Evolutionary conservation across 2,888 invertebrate genomes (phyloP), one percentile per base, ranked within the genome.

Genomic region (Pharmacophagus antenor): DNA sequence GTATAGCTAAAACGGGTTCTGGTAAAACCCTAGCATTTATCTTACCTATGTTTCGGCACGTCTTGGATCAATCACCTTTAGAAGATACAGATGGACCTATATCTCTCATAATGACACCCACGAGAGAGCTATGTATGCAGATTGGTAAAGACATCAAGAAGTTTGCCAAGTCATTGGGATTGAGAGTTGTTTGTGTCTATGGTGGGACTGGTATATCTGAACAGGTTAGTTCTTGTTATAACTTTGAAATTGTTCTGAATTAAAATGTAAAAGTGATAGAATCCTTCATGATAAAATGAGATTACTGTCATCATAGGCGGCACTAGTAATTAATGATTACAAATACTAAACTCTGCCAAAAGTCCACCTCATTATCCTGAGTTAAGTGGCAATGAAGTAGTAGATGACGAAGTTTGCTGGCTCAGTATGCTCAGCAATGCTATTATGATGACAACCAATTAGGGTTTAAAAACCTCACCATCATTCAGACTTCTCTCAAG

Each of bases 11-110:
- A 89, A 99, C 99, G 0, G 99, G 99, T 48, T 98, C 98, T 76
- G 99, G 99, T 31, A 99, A 99, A 91, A 99, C 99, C 0, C 86
- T 99, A 54, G 99, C 99, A 0, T 99, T 99, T 84, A 94, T 99
- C 61, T 85, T 99, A 61, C 99, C 99, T 0, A 98, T 99, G 98
- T 97, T 99, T 85, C 90, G 93, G 6, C 99, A 99, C 75, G 97
- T 99, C 25, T 84, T 98, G 61, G 99, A 99, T 82, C 99, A 99
- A 80, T 94, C 96, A 0, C 93, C 95, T 0, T 79, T 99, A n/a
- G 98, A 98, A 70, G 98, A 99, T 75, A 97, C 97, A 0, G 99
- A 99, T 76, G 99, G 99, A 0, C 99, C 99, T 0, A 96, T 99
- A 59, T 95, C 98, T 0, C 93, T 99, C 41, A 97, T 99, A 61